Base-by-base conservation (phyloP, 2,888 invertebrate species). In the Tipula unca region DNA sequence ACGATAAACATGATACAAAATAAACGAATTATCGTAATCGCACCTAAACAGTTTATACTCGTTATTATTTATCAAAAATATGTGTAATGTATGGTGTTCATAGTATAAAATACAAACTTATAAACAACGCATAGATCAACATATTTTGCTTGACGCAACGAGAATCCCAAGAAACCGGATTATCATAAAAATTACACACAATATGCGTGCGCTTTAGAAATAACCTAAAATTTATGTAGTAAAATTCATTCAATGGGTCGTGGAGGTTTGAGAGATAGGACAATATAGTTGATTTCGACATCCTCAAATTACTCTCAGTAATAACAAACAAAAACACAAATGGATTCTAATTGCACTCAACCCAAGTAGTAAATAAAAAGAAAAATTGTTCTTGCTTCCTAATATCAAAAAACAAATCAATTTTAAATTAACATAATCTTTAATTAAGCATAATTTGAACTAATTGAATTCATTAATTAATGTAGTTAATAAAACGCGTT, bases 381-480 rank as follows among this genome's bases (percentile, higher is more conserved):
- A 39, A 48, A 48, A 48, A 17, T 8, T 17, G n/a, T 0, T 48
- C 5, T 48, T 48, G 48, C 48, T 48, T 48, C 17, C 3, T 5
- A 17, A 3, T 17, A 48, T 13, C 6, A 69, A 20, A 25, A 69
- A 69, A 69, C 25, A 25, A 25, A 10, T 20, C 25, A 25, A 69
- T 69, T 17, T 69, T 25, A 69, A 20, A 69, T 69, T 69, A 69
- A 69, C 25, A 69, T 69, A 69, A 25, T 20, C 25, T 69, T 69
- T 69, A 69, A 69, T 69, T 69, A 69, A 69, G 69, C 69, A 69
- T 69, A 69, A 69, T 69, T 69, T 69, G 69, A 69, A 69, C 69
- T 69, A 69, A 69, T 25, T 69, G 69, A 69, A 69, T 69, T 69
- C 69, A 69, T 69, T 69, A 48, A 48, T 48, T 48, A 69, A 69